Evolutionary conservation across 2,113 vertebrate genomes (phyloP), one percentile per base, ranked within the genome.

Genomic region (Otocyon megalotis): DNA sequence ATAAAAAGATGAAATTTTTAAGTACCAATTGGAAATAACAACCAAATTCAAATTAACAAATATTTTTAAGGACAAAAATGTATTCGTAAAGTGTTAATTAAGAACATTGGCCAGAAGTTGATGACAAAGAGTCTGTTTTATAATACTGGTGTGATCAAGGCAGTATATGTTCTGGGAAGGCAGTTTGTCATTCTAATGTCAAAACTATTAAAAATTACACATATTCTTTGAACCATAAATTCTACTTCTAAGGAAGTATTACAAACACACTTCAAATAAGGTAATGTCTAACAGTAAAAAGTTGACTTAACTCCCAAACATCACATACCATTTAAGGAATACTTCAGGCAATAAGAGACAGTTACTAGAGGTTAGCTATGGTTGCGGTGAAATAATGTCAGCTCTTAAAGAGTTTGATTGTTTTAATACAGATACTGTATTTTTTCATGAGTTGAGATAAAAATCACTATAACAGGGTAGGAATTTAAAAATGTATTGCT

Each of bases 401-500:
- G 13, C 12, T 2, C 32, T 14, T 77, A 22, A 82, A 71, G 4
- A n/a, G 8, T 37, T 90, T 56, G 37, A 92, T 35, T 35, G 1
- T n/a, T 95, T 89, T 69, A 87, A 80, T n/a, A 76, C 6, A 13
- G 6, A n/a, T 72, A 90, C 71, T 72, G 56, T n/a, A 22, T 62
- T 85, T 26, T 94, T 98, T 80, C 16, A 87, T 76, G 14, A 86
- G 3, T 0, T 2, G 37, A 89, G 8, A 67, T 87, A 84, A 94
- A 97, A 96, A 80, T 69, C 7, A 6, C 17, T 76, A 10, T 72
- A 2, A 8, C 60, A 87, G 37, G 80, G 26, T 74, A 81, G 76
- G 13, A 79, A 65, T 43, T 97, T 28, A 0, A 80, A 93, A 96
- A 30, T 32, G 0, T 30, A 5, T 69, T 82, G 5, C 4, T 65